phyloP scores from a whole-genome alignment of 2,113 vertebrate species.

The Semicossyphus pulcher region DNA sequence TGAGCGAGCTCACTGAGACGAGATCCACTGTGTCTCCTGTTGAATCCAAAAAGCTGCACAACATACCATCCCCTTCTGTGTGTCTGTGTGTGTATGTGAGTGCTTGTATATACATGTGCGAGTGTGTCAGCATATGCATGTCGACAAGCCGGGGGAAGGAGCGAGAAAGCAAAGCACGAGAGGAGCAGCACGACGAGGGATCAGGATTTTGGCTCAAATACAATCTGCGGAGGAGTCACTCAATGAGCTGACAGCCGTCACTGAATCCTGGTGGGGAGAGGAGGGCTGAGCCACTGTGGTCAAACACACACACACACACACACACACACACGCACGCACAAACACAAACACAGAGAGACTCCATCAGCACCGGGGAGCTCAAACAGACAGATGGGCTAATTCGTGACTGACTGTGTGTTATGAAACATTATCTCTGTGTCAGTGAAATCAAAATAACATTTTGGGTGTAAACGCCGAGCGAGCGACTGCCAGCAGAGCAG shows the following conservation, averaged over 20 bases:
- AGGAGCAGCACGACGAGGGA: slow-evolving; percentile 59
- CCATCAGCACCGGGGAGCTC: slow-evolving; percentile 60
- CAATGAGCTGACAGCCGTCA: slow-evolving; percentile 74
- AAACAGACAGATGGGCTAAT: slow-evolving; percentile 81
- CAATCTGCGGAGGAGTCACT: slow-evolving; percentile 73
- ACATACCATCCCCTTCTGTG: slow-evolving; percentile 17
- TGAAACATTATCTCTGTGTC: slow-evolving; percentile 81
- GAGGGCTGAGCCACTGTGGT: slow-evolving; percentile 58
- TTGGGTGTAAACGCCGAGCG: slow-evolving; percentile 65
- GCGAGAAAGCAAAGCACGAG: slow-evolving; percentile 45
- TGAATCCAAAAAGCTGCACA: slow-evolving; percentile 34
- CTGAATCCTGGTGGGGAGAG: slow-evolving; percentile 66
- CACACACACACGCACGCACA: slow-evolving; percentile 17
- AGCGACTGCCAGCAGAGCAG: slow-evolving; percentile 49
- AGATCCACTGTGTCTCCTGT: slow-evolving; percentile 25
- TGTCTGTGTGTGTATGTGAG: slow-evolving; percentile 10
- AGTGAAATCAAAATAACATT: slow-evolving; percentile 81
- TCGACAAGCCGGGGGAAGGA: slow-evolving; percentile 49
- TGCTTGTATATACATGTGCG: slow-evolving; percentile 16
- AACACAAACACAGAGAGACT: slow-evolving; percentile 51
- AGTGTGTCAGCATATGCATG: slow-evolving; percentile 54
- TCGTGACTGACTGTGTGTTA: slow-evolving; percentile 81
- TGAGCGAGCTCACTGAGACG: background rate
- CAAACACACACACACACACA: slow-evolving; percentile 59
- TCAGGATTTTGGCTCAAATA: slow-evolving; percentile 65